Conservation (phyloP, 2,888 invertebrate species). For the Rhaphigaster nebulosa region DNA sequence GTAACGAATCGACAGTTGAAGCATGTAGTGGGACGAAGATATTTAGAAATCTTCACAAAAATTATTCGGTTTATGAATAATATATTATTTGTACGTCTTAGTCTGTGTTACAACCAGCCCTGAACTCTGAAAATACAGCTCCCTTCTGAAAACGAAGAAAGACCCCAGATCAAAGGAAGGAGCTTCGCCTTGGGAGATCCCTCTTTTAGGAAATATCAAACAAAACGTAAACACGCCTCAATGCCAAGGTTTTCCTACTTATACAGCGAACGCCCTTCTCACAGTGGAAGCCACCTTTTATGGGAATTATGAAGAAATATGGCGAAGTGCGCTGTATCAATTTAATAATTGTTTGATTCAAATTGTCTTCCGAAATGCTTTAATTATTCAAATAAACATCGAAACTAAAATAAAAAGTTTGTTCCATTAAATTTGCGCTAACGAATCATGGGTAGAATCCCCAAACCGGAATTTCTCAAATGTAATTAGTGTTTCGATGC, state of each 20-base stretch:
- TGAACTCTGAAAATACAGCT: neutral
- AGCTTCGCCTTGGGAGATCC: neutral
- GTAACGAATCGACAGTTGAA: no score
- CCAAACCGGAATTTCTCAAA: no score
- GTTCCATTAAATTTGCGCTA: no score
- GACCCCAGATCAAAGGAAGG: neutral
- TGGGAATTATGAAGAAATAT: neutral
- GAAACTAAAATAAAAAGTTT: no score
- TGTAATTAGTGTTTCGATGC: no score
- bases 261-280: neutral
- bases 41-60: neutral
- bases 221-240: slow-evolving; percentile 5
- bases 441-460: no score
- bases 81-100: neutral
- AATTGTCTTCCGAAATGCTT: no score
- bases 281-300: neutral
- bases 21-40: no score
- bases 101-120: neutral
- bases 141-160: neutral
- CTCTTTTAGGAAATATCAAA: slow-evolving; percentile 17
- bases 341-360: no score
- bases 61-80: neutral
- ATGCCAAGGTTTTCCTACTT: slow-evolving; percentile 17
- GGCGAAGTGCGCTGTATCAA: neutral
- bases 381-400: no score